A percentile compares a stretch with the other conserved stretches of the same genome.
Evolutionary conservation across 1,140 invertebrate species (phyloP).

Genomic region (Drosophila tropicalis): DNA sequence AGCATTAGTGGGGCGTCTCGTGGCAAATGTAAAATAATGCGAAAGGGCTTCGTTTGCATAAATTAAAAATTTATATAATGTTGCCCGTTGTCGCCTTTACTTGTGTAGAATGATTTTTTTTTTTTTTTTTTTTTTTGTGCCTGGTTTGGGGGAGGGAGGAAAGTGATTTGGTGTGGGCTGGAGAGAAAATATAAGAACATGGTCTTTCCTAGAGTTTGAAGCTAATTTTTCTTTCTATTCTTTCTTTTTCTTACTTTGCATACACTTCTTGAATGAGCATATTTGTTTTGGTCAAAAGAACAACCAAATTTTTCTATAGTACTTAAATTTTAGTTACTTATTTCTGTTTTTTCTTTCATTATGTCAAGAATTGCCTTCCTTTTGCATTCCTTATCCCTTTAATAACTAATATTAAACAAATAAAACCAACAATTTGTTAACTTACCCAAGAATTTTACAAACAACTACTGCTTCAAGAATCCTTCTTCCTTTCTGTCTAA

Average conservation of each 20-base stretch:
- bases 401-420: no score
- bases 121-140: background rate
- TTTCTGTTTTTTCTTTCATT: no score
- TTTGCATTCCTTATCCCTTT: no score
- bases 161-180: background rate
- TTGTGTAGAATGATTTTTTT: conserved; percentile 5
- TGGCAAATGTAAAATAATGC: conserved; percentile 82
- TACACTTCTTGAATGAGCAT: background rate
- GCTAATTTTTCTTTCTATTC: conserved; percentile 64
- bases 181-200: conserved; percentile 17
- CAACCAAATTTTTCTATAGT: no score
- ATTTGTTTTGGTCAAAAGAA: background rate
- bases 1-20: conserved; percentile 77
- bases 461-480: no score
- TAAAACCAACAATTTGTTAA: no score
- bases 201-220: conserved; percentile 2
- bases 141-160: background rate
- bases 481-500: no score
- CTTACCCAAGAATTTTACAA: no score
- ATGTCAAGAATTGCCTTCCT: no score
- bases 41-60: conserved; percentile 82
- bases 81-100: conserved; percentile 56
- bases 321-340: no score
- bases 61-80: conserved; percentile 82
- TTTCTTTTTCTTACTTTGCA: background rate